Evolutionary conservation across 1,140 invertebrate genomes (phyloP).

Genomic region (Propsilocerus akamusi): DNA sequence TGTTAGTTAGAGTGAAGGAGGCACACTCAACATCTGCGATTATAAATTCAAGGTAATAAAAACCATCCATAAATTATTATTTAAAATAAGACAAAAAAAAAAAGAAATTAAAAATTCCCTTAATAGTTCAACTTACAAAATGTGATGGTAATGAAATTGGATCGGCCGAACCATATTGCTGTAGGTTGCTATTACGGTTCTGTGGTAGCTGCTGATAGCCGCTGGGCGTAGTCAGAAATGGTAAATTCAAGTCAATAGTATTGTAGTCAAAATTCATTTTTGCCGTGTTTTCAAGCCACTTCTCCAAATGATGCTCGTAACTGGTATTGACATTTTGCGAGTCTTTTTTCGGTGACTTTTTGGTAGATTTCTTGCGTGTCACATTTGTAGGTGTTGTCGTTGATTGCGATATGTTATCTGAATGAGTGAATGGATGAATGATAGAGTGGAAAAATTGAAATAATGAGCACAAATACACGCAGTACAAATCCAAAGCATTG

Average conservation of each 20-base stretch:
- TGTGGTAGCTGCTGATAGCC: too few relatives aligned
- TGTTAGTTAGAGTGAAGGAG: too few relatives aligned
- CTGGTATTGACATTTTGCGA: not conserved
- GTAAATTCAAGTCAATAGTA: not conserved
- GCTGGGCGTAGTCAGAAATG: not conserved
- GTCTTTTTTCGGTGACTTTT: not conserved
- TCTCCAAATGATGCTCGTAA: not conserved
- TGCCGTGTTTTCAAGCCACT: not conserved
- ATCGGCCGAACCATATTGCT: not conserved
- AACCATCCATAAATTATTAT: not conserved
- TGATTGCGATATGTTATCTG: not conserved
- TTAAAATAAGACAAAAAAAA: not conserved
- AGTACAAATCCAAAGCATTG: too few relatives aligned
- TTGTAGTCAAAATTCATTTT: slow-evolving; percentile 1
- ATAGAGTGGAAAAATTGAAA: too few relatives aligned
- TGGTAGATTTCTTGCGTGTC: not conserved
- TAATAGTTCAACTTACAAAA: not conserved
- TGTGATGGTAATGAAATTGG: not conserved
- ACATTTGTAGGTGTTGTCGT: not conserved
- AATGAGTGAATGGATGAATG: too few relatives aligned
- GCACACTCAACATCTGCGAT: too few relatives aligned
- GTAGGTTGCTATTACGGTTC: not conserved
- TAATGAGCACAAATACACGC: too few relatives aligned
- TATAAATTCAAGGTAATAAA: too few relatives aligned
- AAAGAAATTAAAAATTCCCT: too few relatives aligned